Percentiles rank a stretch among this genome's conserved stretches.
Evolutionary conservation across 2,113 vertebrate genomes (phyloP).

Genomic region (Emydocephalus ijimae): DNA sequence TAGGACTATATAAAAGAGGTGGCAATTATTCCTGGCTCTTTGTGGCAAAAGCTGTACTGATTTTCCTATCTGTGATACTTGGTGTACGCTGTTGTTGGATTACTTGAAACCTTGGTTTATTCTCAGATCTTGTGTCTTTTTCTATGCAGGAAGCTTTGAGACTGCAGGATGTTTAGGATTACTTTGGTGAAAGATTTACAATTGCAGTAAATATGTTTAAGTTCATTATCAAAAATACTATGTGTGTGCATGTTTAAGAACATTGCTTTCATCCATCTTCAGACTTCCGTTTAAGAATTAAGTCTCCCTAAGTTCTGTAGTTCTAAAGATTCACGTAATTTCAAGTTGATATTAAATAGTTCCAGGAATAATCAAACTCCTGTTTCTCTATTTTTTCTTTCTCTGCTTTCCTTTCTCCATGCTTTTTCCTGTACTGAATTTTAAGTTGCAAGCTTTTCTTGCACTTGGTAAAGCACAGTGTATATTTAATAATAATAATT

Average conservation of each 20-base stretch:
- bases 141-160: background rate
- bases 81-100: background rate
- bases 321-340: background rate
- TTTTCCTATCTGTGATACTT: background rate
- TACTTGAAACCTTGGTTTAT: background rate
- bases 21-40: background rate
- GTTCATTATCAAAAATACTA: background rate
- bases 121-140: background rate
- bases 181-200: background rate
- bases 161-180: background rate
- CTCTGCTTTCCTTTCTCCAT: background rate
- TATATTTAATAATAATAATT: background rate
- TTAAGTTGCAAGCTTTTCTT: background rate
- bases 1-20: background rate
- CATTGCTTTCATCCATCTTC: background rate
- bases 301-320: background rate
- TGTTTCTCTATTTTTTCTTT: background rate
- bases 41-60: background rate
- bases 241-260: background rate
- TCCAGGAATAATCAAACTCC: background rate
- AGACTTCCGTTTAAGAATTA: background rate
- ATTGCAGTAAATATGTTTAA: background rate
- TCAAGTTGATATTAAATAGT: background rate
- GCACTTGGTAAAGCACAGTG: background rate
- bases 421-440: background rate